phyloP scores from a whole-genome alignment of 2,888 invertebrate genomes.

The Plusia festucae region DNA sequence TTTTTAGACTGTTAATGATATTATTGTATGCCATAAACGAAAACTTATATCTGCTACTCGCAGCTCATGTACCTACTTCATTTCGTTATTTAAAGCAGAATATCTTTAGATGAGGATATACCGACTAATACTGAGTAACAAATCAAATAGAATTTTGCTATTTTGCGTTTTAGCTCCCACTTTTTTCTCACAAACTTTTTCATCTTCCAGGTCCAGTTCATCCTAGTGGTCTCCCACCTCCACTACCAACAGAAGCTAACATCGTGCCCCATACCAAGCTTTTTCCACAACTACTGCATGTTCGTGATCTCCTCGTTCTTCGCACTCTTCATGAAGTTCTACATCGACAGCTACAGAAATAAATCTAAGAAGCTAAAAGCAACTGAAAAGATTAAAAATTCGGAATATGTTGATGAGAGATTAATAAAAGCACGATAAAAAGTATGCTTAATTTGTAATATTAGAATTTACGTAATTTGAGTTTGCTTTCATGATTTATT shows the following conservation, averaged over 20 bases:
- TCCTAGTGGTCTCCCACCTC: constrained; percentile 77
- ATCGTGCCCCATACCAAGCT: constrained; percentile 82
- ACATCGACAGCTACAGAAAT: constrained; percentile 77
- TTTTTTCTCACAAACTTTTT: too few relatives aligned
- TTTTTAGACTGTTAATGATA: too few relatives aligned
- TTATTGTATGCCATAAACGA: too few relatives aligned
- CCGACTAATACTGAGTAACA: too few relatives aligned
- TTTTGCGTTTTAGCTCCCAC: too few relatives aligned
- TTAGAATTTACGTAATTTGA: not conserved
- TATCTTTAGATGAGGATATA: too few relatives aligned
- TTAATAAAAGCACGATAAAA: constrained; percentile 44
- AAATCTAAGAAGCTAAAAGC: constrained; percentile 56
- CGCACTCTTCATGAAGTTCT: constrained; percentile 91
- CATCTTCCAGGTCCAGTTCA: constrained; percentile 79
- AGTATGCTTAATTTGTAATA: not conserved
- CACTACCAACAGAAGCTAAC: constrained; percentile 82
- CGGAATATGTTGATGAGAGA: constrained; percentile 35
- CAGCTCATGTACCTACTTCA: too few relatives aligned
- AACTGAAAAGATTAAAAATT: constrained; percentile 30
- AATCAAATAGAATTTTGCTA: not conserved
- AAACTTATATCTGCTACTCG: too few relatives aligned
- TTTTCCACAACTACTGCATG: constrained; percentile 88
- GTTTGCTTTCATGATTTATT: not conserved
- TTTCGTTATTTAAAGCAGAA: too few relatives aligned
- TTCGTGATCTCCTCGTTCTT: constrained; percentile 90